Percentiles rank a stretch among this genome's conserved stretches.
phyloP scores from a whole-genome alignment of 2,888 invertebrate genomes.

The Lydus trimaculatus region DNA sequence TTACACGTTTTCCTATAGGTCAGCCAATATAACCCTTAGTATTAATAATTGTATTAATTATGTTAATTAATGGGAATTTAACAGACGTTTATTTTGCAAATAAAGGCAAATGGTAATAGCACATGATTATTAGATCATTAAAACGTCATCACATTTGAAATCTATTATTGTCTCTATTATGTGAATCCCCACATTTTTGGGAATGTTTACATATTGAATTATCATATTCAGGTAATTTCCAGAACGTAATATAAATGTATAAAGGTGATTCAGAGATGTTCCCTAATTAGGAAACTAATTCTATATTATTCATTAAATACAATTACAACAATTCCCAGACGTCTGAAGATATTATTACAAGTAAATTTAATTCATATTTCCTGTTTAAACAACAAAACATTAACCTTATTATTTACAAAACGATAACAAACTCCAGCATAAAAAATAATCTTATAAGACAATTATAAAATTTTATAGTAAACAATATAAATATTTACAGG shows the following conservation, averaged over 20 bases:
- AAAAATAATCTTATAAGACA: not conserved
- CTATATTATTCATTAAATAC: not conserved
- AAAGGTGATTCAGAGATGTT: not conserved
- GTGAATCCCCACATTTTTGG: conserved; percentile 1
- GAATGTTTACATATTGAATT: not conserved
- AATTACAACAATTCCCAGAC: not conserved
- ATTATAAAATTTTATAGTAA: not conserved
- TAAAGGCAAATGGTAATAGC: not conserved
- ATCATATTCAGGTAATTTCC: not conserved
- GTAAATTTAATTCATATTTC: not conserved
- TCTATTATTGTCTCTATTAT: conserved; percentile 13
- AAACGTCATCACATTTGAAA: not conserved
- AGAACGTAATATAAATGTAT: not conserved
- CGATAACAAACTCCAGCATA: not conserved
- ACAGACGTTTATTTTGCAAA: not conserved
- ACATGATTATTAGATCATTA: conserved; percentile 8
- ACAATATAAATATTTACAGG: conserved; percentile 12
- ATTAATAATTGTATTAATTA: not conserved
- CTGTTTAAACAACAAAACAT: not conserved
- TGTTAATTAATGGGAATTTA: not conserved
- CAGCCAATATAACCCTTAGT: too few species aligned
- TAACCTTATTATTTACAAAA: not conserved
- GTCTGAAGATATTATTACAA: not conserved
- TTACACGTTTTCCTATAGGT: too few species aligned
- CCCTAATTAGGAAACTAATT: not conserved